phyloP scores from a whole-genome alignment of 2,797 vertebrate species.

The Calcarius lapponicus region DNA sequence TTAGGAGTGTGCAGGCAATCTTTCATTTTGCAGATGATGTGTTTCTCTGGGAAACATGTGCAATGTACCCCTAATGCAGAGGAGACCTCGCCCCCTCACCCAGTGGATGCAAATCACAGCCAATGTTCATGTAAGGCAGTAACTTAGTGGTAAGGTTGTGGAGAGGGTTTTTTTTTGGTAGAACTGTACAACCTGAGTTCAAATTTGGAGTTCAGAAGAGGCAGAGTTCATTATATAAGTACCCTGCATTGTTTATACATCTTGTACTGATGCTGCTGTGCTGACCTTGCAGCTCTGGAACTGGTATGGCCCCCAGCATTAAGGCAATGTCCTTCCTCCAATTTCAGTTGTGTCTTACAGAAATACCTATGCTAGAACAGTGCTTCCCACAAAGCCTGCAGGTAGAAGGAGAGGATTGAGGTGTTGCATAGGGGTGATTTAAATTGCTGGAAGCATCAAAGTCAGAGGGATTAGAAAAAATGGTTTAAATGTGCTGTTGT shows the following conservation, averaged over 20 bases:
- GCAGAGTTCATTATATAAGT: not conserved
- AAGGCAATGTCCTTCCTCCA: not conserved
- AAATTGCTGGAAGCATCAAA: not conserved
- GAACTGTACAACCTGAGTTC: not conserved
- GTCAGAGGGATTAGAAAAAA: not conserved
- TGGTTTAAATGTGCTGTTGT: not conserved
- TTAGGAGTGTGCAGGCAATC: not conserved
- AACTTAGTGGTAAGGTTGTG: not conserved
- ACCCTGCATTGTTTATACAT: not conserved
- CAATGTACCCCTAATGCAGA: not conserved
- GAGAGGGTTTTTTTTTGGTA: not conserved
- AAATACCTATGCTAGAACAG: not conserved
- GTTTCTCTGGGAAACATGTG: not conserved
- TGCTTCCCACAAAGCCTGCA: not conserved
- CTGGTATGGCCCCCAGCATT: not conserved
- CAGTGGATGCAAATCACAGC: not conserved
- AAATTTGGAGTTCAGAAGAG: not conserved
- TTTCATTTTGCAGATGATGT: not conserved
- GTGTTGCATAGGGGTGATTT: not conserved
- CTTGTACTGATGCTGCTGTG: not conserved
- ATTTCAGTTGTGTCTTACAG: not conserved
- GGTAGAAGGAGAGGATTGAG: not conserved
- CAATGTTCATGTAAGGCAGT: not conserved
- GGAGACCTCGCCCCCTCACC: not conserved
- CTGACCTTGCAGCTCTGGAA: conserved; percentile 7